Evolutionary conservation across 2,797 vertebrate genomes (phyloP).

Genomic region (Potorous gilbertii): DNA sequence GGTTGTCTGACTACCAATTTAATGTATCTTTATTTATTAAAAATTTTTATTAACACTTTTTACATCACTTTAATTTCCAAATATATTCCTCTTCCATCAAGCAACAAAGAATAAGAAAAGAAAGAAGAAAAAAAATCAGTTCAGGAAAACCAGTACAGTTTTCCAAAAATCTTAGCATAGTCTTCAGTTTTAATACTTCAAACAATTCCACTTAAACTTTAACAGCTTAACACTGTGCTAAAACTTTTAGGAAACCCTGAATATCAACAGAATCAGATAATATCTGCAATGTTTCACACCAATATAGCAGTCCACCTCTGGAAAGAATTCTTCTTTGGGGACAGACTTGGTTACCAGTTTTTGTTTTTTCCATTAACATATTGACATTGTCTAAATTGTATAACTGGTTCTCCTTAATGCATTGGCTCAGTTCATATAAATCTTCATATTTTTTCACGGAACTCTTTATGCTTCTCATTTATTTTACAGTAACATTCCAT

Average conservation of each 20-base stretch:
- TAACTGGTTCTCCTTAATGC: neutral
- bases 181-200: neutral
- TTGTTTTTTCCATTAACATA: neutral
- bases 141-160: neutral
- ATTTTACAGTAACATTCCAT: neutral
- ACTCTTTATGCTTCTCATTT: neutral
- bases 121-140: neutral
- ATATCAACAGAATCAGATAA: neutral
- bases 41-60: neutral
- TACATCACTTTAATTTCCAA: neutral
- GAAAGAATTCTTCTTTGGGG: neutral
- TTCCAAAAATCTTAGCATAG: neutral
- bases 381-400: neutral
- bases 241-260: neutral
- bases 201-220: neutral
- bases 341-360: neutral
- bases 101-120: neutral
- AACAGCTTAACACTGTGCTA: neutral
- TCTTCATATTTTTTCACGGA: neutral
- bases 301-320: neutral
- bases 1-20: neutral
- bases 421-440: neutral
- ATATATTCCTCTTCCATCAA: neutral
- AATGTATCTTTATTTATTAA: neutral
- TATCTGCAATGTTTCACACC: neutral